These are phyloP conservation scores for Ciconia stormi DNA, from an alignment of 2,113 vertebrate genomes.

Conservation along the genomic window DNA sequence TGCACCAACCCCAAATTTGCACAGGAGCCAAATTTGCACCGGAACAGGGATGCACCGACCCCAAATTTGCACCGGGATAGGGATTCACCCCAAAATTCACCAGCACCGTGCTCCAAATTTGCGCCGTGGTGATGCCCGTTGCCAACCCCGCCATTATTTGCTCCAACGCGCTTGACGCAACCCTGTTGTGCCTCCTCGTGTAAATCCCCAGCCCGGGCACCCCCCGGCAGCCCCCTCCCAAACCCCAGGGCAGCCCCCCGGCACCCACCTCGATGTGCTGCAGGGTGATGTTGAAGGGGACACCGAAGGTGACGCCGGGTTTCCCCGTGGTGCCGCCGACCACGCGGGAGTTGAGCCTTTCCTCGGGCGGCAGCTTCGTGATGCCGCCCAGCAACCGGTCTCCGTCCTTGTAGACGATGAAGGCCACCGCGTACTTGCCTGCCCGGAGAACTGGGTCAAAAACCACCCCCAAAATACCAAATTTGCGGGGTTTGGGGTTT, in stretches of 20 bases:
- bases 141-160: no score
- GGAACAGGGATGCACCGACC: no score
- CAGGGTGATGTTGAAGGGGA: constrained; percentile 7
- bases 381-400: neutral
- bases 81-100: neutral
- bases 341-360: neutral
- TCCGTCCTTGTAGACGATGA: neutral
- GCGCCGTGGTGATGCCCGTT: no score
- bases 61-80: no score
- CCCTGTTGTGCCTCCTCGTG: neutral
- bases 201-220: no score
- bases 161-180: accelerated
- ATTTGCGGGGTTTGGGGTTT: neutral
- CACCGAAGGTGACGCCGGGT: neutral
- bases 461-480: neutral
- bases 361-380: accelerated
- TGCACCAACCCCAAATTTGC: no score
- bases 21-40: no score
- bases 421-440: neutral
- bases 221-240: neutral
- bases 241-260: neutral
- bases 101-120: no score
- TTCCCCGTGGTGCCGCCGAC: neutral
- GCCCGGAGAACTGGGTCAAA: neutral
- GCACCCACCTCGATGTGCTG: neutral